A percentile compares a stretch with the other conserved stretches of the same genome.
Evolutionary conservation across 2,888 invertebrate species (phyloP).

Genomic region (Acanthosoma haemorrhoidale): DNA sequence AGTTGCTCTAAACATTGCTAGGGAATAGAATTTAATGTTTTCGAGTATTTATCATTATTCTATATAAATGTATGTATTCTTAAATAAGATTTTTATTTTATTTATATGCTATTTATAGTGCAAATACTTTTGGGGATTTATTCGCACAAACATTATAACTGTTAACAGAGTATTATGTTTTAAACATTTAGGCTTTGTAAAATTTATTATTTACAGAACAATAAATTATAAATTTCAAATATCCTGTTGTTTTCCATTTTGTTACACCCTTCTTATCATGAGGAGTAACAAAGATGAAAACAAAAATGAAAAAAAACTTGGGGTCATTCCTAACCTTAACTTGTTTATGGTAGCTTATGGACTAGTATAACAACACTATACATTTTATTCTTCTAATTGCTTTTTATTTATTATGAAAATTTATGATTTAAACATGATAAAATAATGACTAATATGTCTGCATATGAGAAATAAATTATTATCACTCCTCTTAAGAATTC

Average conservation of each 20-base stretch:
- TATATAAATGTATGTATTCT: constrained; percentile 20
- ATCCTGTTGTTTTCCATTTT: neutral
- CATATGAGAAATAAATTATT: too few relatives aligned
- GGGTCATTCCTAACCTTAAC: constrained; percentile 26
- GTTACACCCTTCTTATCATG: too few relatives aligned
- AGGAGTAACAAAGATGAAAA: too few relatives aligned
- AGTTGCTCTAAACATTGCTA: constrained; percentile 16
- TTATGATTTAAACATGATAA: too few relatives aligned
- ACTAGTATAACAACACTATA: too few relatives aligned
- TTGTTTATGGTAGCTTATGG: neutral
- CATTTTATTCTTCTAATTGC: too few relatives aligned
- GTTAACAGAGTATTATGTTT: constrained; percentile 10
- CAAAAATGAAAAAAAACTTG: neutral
- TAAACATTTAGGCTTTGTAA: constrained; percentile 7
- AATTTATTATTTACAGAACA: neutral
- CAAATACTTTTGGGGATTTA: constrained; percentile 19
- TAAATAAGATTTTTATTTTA: constrained; percentile 10
- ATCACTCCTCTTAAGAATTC: too few relatives aligned
- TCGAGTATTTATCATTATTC: constrained; percentile 25
- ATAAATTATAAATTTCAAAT: neutral
- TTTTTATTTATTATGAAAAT: too few relatives aligned
- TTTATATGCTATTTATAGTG: constrained; percentile 17
- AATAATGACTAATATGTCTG: too few relatives aligned
- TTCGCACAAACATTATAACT: constrained; percentile 24
- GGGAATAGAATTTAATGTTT: constrained; percentile 21